Evolutionary conservation across 2,113 vertebrate genomes (phyloP).

Genomic region (Pelecanoides urinatrix): DNA sequence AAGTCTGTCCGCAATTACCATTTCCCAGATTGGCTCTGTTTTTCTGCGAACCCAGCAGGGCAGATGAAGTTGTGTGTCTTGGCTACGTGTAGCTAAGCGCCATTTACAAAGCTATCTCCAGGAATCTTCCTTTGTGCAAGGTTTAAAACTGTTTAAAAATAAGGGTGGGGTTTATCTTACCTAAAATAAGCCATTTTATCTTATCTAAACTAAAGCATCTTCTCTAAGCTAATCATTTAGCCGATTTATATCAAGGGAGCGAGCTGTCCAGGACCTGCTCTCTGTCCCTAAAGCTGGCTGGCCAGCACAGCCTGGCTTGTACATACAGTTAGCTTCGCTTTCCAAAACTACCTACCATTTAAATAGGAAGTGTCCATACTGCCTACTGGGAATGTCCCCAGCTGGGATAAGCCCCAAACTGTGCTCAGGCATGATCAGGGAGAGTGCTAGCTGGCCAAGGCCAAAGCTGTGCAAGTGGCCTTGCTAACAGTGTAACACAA

Average conservation of each 20-base stretch:
- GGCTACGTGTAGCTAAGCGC: background rate
- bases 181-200: background rate
- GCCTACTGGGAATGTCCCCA: background rate
- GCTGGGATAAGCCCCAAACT: background rate
- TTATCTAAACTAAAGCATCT: background rate
- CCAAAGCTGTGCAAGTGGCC: rapidly evolving
- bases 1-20: background rate
- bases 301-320: background rate
- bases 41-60: background rate
- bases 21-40: background rate
- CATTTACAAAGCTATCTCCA: background rate
- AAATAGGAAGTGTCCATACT: background rate
- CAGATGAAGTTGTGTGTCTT: background rate
- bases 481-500: background rate
- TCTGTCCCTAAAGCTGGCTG: background rate
- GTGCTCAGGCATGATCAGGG: background rate
- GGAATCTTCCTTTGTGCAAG: background rate
- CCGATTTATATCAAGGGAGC: background rate
- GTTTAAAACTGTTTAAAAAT: background rate
- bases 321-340: background rate
- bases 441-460: background rate
- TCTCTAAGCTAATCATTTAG: background rate
- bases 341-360: background rate
- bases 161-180: background rate
- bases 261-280: background rate